Base-by-base conservation (phyloP, 2,888 invertebrate species). In the Cryptosula pallasiana region DNA sequence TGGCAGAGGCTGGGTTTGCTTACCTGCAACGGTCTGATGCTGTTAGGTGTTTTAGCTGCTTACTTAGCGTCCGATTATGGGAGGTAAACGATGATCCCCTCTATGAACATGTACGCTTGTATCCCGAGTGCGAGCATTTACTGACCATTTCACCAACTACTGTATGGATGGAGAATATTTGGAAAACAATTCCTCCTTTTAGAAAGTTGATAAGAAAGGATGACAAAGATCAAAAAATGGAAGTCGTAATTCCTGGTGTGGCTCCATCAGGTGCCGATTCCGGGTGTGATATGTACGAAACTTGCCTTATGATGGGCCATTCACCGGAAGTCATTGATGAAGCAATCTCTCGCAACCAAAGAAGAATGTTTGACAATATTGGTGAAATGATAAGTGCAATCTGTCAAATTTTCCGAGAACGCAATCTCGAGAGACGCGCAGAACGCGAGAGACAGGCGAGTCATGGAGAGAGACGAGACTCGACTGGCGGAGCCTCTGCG, bases 101-200 rank as follows among this genome's bases (percentile, higher is more conserved):
- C 94, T 91, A 91, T 76, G 94, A 97, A 83, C 96, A 97, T 85
- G 95, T 95, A 0, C 88, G 91, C 35, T 96, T 95, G 95, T 93
- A 93, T 82, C 89, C 90, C 20, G 90, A 91, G 73, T 97, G 97
- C 82, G 90, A 89, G 23, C 95, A 90, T 84, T 88, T 97, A 3
- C 87, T 90, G 74, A 87, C 91, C 73, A 90, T 91, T 74, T 94
- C 94, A 82, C 94, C 94, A 5, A n/a, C n/a, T n/a, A n/a, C n/a
- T n/a, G n/a, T n/a, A n/a, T n/a, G n/a, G n/a, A n/a, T n/a, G n/a
- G n/a, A n/a, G n/a, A n/a, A n/a, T n/a, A n/a, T n/a, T n/a, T n/a
- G n/a, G n/a, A n/a, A n/a, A n/a, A n/a, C n/a, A n/a, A n/a, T n/a
- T n/a, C n/a, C n/a, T n/a, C n/a, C n/a, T n/a, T n/a, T n/a, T n/a